A percentile compares a stretch with the other conserved stretches of the same genome.
Conservation (phyloP, 2,113 vertebrate genomes). For the Pangasianodon hypophthalmus region DNA sequence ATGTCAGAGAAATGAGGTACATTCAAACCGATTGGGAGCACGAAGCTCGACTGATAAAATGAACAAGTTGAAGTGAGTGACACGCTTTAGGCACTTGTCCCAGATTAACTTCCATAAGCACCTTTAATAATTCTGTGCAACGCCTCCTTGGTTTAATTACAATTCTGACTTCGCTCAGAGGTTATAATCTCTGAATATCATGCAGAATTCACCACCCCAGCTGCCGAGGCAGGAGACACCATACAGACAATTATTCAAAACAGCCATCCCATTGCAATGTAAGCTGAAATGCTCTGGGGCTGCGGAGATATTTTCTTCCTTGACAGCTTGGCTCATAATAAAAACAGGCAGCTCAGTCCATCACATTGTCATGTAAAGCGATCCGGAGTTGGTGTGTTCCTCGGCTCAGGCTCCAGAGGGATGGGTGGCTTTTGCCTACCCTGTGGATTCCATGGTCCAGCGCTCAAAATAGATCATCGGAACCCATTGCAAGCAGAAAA, state of each 20-base stretch:
- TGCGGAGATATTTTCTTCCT: slow-evolving; percentile 48
- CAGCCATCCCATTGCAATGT: slow-evolving; percentile 44
- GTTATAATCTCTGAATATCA: slow-evolving; percentile 39
- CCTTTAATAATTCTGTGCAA: slow-evolving; percentile 52
- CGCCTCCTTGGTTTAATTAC: slow-evolving; percentile 51
- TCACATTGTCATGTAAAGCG: slow-evolving; percentile 72
- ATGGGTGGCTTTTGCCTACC: slow-evolving; percentile 70
- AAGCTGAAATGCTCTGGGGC: slow-evolving; percentile 41
- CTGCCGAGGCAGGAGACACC: slow-evolving; percentile 32
- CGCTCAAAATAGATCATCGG: slow-evolving; percentile 78
- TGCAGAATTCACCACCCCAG: slow-evolving; percentile 34
- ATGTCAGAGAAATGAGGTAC: slow-evolving; percentile 51
- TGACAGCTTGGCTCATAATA: slow-evolving; percentile 58
- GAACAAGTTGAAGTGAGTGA: slow-evolving; percentile 55
- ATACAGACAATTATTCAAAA: slow-evolving; percentile 42
- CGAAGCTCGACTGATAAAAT: slow-evolving; percentile 39
- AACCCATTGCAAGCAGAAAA: slow-evolving; percentile 74
- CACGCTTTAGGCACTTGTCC: slow-evolving; percentile 53
- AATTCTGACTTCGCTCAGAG: slow-evolving; percentile 42
- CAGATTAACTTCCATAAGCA: slow-evolving; percentile 53
- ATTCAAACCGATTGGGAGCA: slow-evolving; percentile 28
- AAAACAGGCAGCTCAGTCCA: slow-evolving; percentile 67
- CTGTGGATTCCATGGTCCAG: slow-evolving; percentile 73
- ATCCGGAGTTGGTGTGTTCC: slow-evolving; percentile 62
- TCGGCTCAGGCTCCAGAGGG: slow-evolving; percentile 64